A percentile compares a stretch with the other conserved stretches of the same genome.
Conservation (phyloP, 2,113 vertebrate genomes). For the Antechinus stuartii region DNA sequence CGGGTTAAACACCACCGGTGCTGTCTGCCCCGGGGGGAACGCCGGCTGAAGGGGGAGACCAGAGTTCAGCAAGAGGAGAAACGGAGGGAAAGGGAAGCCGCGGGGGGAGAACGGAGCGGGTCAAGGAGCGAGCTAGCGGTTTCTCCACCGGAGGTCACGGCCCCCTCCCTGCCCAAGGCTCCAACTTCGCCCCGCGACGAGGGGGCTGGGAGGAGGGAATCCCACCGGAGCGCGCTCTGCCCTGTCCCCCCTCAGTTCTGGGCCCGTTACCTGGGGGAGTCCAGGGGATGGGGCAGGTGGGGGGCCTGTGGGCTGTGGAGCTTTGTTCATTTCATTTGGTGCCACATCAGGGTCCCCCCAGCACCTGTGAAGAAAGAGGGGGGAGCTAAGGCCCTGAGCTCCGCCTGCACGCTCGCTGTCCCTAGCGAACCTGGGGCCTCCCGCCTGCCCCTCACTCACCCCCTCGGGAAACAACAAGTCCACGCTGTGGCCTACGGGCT, state of each 20-base stretch:
- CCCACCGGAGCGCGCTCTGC: conserved; percentile 60
- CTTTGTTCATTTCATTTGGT: conserved; percentile 99
- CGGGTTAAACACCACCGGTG: conserved; percentile 95
- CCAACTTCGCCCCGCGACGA: conserved; percentile 74
- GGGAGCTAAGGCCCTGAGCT: not conserved
- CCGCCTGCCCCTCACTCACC: conserved; percentile 67
- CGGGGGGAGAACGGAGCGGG: conserved; percentile 63
- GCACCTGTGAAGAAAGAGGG: conserved; percentile 81
- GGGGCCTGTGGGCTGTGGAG: conserved; percentile 98
- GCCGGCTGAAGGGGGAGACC: conserved; percentile 87
- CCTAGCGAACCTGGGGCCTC: not conserved
- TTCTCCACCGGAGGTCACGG: conserved; percentile 46
- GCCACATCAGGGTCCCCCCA: conserved; percentile 94
- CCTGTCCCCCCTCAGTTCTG: conserved; percentile 43
- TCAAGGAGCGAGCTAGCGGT: conserved; percentile 38
- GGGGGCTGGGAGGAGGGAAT: conserved; percentile 58
- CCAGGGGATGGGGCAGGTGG: conserved; percentile 96
- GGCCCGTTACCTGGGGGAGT: conserved; percentile 92
- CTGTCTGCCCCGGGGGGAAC: conserved; percentile 92
- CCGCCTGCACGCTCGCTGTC: not conserved
- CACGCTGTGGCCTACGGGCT: conserved; percentile 79
- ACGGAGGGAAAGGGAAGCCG: conserved; percentile 21
- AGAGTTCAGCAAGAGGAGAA: conserved; percentile 77
- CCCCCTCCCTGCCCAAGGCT: conserved; percentile 57
- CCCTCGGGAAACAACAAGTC: conserved; percentile 75